Evolutionary conservation across 2,797 vertebrate species (phyloP).

Genomic region (Mormyrus hasselquistii): DNA sequence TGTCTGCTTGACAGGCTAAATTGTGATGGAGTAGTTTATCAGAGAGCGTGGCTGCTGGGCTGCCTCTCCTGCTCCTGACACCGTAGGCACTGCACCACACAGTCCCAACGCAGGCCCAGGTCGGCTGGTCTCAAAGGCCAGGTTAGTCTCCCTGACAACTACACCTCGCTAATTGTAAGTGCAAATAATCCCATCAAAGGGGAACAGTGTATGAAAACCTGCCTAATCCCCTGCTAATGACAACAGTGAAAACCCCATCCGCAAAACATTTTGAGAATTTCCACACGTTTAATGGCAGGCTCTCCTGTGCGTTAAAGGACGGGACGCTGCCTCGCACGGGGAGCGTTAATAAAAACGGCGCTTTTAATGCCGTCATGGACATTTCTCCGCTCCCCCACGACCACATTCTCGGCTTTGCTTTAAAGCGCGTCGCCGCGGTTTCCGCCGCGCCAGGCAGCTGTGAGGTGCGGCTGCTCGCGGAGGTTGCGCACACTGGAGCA

Average conservation of each 20-base stretch:
- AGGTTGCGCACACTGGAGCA: not conserved
- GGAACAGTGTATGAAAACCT: slow-evolving; percentile 18
- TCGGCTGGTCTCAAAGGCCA: not conserved
- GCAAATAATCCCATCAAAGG: slow-evolving; percentile 30
- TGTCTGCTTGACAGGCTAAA: not conserved
- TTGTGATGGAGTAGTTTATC: not conserved
- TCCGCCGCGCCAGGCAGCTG: not conserved
- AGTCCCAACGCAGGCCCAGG: not conserved
- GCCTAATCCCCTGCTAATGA: slow-evolving; percentile 16
- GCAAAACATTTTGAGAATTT: not conserved
- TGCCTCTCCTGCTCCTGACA: not conserved
- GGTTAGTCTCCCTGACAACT: slow-evolving; percentile 23
- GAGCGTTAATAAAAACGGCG: not conserved
- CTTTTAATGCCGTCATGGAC: not conserved
- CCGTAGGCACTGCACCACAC: not conserved
- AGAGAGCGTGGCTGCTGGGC: not conserved
- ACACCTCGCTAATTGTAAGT: slow-evolving; percentile 17
- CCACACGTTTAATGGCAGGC: not conserved
- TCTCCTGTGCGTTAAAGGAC: not conserved
- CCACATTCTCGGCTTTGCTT: not conserved
- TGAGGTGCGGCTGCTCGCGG: not conserved
- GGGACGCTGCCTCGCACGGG: not conserved
- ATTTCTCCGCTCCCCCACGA: not conserved
- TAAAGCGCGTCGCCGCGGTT: not conserved
- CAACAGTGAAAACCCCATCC: not conserved